These are phyloP conservation scores for Trematomus loennbergii DNA, from an alignment of 2,113 vertebrate species.

Conservation along the genomic window DNA sequence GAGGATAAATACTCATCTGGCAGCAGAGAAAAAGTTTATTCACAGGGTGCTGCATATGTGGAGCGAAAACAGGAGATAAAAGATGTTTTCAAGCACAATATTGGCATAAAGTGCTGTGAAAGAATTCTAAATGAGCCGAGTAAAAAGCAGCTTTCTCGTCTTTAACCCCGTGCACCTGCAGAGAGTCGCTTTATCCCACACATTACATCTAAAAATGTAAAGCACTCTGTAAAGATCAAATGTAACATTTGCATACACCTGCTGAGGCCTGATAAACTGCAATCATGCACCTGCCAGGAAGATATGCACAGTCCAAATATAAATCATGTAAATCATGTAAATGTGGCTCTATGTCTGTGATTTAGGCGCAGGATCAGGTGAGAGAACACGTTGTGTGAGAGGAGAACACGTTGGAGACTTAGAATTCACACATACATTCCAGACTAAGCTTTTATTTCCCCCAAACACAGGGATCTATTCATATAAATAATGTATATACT, in stretches of 20 bases:
- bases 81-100: not conserved
- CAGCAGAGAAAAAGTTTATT: not conserved
- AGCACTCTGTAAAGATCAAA: not conserved
- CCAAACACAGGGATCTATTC: too few relatives aligned
- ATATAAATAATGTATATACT: too few relatives aligned
- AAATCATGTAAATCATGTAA: not conserved
- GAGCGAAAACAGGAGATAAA: not conserved
- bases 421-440: too few relatives aligned
- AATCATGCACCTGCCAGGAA: not conserved
- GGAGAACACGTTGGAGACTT: not conserved
- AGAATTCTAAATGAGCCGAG: not conserved
- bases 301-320: not conserved
- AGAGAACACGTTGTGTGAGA: accelerated
- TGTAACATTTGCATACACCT: conserved; percentile 7
- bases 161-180: not conserved
- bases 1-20: conserved; percentile 10
- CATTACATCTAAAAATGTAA: not conserved
- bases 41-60: not conserved
- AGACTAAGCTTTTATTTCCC: too few relatives aligned
- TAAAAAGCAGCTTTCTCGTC: not conserved
- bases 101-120: not conserved
- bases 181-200: not conserved
- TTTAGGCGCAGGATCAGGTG: not conserved
- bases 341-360: not conserved
- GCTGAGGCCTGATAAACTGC: conserved; percentile 30